These are phyloP conservation scores for Pelagia noctiluca DNA, from an alignment of 30 jellyfish, hydroid and myxozoan species.

Conservation along the genomic window DNA sequence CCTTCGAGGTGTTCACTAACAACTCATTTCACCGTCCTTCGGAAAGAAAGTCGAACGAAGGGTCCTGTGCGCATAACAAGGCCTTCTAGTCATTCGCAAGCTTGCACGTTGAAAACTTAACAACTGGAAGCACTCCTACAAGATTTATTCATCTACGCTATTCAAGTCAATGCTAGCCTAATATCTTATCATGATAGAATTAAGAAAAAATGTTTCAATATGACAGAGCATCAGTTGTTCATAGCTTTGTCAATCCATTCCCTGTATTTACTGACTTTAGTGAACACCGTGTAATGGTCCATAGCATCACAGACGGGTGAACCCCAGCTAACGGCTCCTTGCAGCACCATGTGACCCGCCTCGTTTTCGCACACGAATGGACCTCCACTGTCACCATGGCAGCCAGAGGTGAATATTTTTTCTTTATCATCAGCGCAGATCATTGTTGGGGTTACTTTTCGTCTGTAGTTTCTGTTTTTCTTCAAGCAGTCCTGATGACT, in stretches of 20 bases:
- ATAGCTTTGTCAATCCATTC: slow-evolving; percentile 58
- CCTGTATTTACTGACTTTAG: slow-evolving; percentile 54
- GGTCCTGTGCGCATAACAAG: too few species aligned
- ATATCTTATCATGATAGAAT: too few species aligned
- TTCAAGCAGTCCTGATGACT: slow-evolving; percentile 17
- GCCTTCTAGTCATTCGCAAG: too few species aligned
- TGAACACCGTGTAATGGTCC: slow-evolving; percentile 75
- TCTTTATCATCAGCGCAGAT: slow-evolving; percentile 70
- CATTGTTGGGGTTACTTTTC: slow-evolving; percentile 56
- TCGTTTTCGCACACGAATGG: slow-evolving; percentile 79
- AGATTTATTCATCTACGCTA: too few species aligned
- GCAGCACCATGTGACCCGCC: slow-evolving; percentile 73
- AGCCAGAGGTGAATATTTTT: slow-evolving; percentile 64
- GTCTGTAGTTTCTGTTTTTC: not conserved
- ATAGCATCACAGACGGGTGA: slow-evolving; percentile 71
- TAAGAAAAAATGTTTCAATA: too few species aligned
- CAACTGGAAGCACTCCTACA: too few species aligned
- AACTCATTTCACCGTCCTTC: too few species aligned
- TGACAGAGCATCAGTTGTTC: slow-evolving; percentile 2
- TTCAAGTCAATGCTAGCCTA: too few species aligned
- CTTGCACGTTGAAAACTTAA: too few species aligned
- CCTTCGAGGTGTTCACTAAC: too few species aligned
- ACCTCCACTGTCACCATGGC: slow-evolving; percentile 98
- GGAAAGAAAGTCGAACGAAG: too few species aligned
- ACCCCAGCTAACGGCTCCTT: slow-evolving; percentile 92